Conservation (phyloP, 2,113 vertebrate species). For the Ictalurus punctatus region DNA sequence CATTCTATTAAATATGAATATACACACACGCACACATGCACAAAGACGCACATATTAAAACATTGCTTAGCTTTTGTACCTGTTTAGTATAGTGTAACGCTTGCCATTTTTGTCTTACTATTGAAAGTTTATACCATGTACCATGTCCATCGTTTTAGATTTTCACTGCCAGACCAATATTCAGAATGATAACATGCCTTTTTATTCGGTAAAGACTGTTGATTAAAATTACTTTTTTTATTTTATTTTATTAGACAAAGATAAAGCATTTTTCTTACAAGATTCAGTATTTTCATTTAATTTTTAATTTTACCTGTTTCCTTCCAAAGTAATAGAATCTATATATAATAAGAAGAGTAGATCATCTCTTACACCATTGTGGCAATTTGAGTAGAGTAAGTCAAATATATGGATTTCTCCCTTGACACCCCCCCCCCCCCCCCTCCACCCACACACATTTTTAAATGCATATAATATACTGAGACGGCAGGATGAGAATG, state of each 20-base stretch:
- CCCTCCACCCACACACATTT: not conserved
- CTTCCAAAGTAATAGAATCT: not conserved
- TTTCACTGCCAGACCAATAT: not conserved
- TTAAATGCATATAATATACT: not conserved
- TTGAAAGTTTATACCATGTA: not conserved
- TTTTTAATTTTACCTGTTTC: not conserved
- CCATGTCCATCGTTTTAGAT: too few relatives aligned
- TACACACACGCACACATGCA: conserved; percentile 58
- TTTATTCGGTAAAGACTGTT: not conserved
- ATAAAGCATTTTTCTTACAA: not conserved
- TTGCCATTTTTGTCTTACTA: not conserved
- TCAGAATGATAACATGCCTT: not conserved
- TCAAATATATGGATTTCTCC: not conserved
- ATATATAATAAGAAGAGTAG: not conserved
- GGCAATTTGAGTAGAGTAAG: not conserved
- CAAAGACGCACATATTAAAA: conserved; percentile 9
- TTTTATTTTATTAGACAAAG: not conserved
- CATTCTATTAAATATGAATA: conserved; percentile 50
- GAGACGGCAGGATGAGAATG: not conserved
- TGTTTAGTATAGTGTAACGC: not conserved
- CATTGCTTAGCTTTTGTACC: conserved; percentile 3
- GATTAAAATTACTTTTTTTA: not conserved
- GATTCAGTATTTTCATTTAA: not conserved
- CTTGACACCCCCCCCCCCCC: too few relatives aligned
- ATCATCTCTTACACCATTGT: too few relatives aligned